Evolutionary conservation across 2,888 invertebrate genomes (phyloP).

Genomic region (Gortyna flavago): DNA sequence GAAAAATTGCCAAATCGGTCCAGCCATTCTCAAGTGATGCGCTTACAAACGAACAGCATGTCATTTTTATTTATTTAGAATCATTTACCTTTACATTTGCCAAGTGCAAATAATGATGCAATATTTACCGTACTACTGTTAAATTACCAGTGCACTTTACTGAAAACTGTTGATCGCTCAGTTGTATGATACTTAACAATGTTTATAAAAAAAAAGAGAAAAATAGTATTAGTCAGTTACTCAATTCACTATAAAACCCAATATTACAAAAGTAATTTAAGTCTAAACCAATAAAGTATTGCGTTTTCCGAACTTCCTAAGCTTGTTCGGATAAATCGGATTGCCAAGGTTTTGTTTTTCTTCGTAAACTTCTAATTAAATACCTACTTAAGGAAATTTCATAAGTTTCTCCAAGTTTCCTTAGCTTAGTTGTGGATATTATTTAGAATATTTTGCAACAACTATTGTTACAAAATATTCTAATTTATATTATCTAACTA

Average conservation of each 20-base stretch:
- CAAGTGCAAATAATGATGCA: neutral
- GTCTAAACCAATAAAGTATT: slow-evolving; percentile 36
- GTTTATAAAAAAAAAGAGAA: neutral
- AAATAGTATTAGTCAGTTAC: neutral
- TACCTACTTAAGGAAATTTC: slow-evolving; percentile 36
- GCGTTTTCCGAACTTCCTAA: slow-evolving; percentile 38
- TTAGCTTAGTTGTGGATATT: slow-evolving; percentile 2
- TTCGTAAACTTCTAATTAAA: slow-evolving; percentile 54
- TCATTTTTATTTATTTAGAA: neutral
- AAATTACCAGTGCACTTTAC: neutral
- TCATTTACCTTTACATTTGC: neutral
- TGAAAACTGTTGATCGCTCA: neutral
- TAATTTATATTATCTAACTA: too few species aligned
- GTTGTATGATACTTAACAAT: neutral
- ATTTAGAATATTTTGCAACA: neutral
- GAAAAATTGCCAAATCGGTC: neutral
- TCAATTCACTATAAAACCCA: slow-evolving; percentile 9
- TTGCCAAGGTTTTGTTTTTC: slow-evolving; percentile 45
- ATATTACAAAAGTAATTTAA: slow-evolving; percentile 41
- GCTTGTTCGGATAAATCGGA: slow-evolving; percentile 52
- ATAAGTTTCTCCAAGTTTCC: slow-evolving; percentile 8
- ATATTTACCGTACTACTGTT: neutral
- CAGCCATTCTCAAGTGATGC: neutral
- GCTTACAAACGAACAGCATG: neutral
- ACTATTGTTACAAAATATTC: too few species aligned